Evolutionary conservation across 2,797 vertebrate species (phyloP).

Genomic region (Esox masquinongy): DNA sequence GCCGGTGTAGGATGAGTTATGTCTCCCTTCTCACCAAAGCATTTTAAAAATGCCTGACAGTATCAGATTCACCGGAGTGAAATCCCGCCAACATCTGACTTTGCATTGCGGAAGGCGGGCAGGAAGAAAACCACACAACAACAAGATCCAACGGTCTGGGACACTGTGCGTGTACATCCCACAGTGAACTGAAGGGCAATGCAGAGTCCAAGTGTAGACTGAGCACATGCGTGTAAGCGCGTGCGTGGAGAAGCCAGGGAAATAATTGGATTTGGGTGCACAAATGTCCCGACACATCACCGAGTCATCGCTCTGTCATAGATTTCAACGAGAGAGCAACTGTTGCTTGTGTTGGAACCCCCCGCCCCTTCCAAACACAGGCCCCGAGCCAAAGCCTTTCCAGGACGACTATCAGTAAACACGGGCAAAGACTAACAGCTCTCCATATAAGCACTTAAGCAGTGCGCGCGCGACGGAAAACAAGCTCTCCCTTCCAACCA

Average conservation of each 20-base stretch:
- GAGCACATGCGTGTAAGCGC: too few relatives aligned
- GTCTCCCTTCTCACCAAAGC: slow-evolving; percentile 35
- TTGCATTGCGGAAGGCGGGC: slow-evolving; percentile 53
- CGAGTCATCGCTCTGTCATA: too few relatives aligned
- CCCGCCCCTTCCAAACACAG: too few relatives aligned
- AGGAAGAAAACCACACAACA: slow-evolving; percentile 39
- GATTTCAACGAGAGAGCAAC: background rate
- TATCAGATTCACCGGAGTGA: slow-evolving; percentile 26
- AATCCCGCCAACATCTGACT: slow-evolving; percentile 63
- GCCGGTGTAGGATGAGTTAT: slow-evolving; percentile 32
- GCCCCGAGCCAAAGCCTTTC: background rate
- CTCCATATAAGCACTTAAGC: slow-evolving; percentile 9
- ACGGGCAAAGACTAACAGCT: background rate
- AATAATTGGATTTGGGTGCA: background rate
- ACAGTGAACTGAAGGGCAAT: background rate
- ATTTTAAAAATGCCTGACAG: slow-evolving; percentile 53
- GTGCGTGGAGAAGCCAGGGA: too few relatives aligned
- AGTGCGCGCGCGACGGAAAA: background rate
- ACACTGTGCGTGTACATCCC: slow-evolving; percentile 13
- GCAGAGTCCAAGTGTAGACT: too few relatives aligned
- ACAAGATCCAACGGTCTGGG: slow-evolving; percentile 19
- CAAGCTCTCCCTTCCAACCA: slow-evolving; percentile 9
- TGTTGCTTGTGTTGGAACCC: background rate
- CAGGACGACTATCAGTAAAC: background rate
- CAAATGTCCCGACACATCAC: background rate